Base-by-base conservation (phyloP, 2,113 vertebrate species). In the Ophthalmolycus amberensis region DNA sequence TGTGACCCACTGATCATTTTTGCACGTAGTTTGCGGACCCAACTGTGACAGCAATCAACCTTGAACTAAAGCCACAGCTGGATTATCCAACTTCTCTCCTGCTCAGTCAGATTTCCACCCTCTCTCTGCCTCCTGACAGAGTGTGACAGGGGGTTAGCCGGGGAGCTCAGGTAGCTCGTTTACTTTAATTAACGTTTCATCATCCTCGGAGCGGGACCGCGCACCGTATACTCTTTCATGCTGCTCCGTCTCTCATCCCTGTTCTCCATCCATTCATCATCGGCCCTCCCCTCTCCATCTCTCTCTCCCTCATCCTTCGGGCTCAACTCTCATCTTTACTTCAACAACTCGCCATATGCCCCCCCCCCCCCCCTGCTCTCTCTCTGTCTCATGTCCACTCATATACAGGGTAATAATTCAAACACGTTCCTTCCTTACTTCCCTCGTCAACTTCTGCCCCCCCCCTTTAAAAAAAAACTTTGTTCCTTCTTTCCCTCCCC, bases 131-230 rank as follows among this genome's bases (percentile, higher is more conserved):
- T 85, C 87, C 87, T 91, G 93, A 93, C 92, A 91, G 86, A 90
- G 76, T 86, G 93, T 94, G 92, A 92, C 91, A 92, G 85, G 89
- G 90, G 93, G 93, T 94, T 92, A 94, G 90, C 88, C 88, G 75
- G 66, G 86, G 92, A 92, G 91, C 92, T 93, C 93, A 93, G 92
- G 90, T 92, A 94, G 91, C 93, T 95, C 92, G 88, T 95, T 94
- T 94, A 93, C 90, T 94, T 94, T 93, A 94, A 94, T 95, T 93
- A 95, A 93, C 88, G 90, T 93, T 93, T 94, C 94, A 94, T 94
- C 95, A 94, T 91, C 86, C 90, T 89, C 84, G 77, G 89, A 93
- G 91, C 81, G 59, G 80, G 79, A 67, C 76, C 79, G 83, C 85
- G 37, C 88, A 37, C 62, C 63, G 68, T 66, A 72, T 77, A 79